Percentiles rank a stretch among this genome's conserved stretches.
phyloP scores from a whole-genome alignment of 2,113 vertebrate genomes.

The Tretioscincus oriximinensis region DNA sequence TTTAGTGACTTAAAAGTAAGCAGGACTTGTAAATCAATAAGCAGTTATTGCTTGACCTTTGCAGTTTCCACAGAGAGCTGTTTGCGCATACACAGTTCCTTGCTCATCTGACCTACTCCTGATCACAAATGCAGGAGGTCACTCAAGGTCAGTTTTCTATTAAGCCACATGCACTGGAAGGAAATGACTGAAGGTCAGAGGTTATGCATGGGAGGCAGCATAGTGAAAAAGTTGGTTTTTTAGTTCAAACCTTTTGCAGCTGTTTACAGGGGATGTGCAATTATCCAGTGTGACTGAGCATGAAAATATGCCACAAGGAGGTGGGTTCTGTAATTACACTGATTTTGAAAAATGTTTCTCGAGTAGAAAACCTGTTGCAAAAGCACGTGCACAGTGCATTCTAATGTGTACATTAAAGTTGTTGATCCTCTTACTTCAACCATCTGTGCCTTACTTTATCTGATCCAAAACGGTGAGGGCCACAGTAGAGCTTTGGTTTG shows the following conservation, averaged over 20 bases:
- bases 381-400: not conserved
- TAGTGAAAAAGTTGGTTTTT: slow-evolving; percentile 10
- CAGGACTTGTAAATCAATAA: not conserved
- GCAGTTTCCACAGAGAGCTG: slow-evolving; percentile 1
- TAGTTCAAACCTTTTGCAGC: not conserved
- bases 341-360: not conserved
- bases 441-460: slow-evolving; percentile 16
- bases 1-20: not conserved
- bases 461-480: not conserved
- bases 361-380: not conserved
- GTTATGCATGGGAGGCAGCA: not conserved
- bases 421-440: not conserved
- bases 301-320: not conserved
- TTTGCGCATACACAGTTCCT: slow-evolving; percentile 6
- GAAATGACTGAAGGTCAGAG: slow-evolving; percentile 1
- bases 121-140: not conserved
- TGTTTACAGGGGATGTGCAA: not conserved
- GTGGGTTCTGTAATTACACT: not conserved
- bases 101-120: not conserved
- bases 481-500: not conserved
- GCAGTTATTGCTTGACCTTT: not conserved
- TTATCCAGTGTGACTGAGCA: not conserved
- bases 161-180: slow-evolving; percentile 2
- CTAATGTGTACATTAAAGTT: not conserved
- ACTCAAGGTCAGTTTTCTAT: not conserved